A percentile compares a stretch with the other conserved stretches of the same genome.
Evolutionary conservation across 2,888 invertebrate species (phyloP).

Genomic region (Oasisia sp.): DNA sequence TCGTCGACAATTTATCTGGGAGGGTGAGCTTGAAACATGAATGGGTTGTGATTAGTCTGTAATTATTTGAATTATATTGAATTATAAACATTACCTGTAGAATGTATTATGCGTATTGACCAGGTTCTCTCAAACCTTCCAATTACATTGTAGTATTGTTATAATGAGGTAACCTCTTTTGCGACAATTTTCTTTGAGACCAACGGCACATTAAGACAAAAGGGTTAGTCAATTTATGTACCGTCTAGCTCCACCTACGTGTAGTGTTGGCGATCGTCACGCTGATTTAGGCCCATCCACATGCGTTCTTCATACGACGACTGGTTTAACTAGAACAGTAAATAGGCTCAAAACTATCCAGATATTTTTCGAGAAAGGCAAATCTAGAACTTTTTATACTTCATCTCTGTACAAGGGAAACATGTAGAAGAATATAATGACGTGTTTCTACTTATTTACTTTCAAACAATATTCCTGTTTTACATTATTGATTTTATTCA

Average conservation of each 20-base stretch:
- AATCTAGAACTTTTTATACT: too few relatives aligned
- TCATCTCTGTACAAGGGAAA: too few relatives aligned
- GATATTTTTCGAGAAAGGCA: too few relatives aligned
- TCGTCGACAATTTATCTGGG: background rate
- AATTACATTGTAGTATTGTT: too few relatives aligned
- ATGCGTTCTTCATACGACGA: background rate
- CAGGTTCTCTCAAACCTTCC: too few relatives aligned
- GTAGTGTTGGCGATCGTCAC: background rate
- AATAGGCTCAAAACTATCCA: background rate
- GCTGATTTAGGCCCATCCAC: background rate
- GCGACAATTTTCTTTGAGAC: too few relatives aligned
- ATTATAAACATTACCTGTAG: too few relatives aligned
- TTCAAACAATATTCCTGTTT: background rate
- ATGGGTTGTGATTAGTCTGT: background rate
- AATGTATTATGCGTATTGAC: background rate
- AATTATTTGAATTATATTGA: background rate
- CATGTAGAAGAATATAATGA: background rate
- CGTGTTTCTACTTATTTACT: background rate
- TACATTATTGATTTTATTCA: background rate
- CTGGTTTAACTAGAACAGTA: background rate
- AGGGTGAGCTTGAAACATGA: background rate
- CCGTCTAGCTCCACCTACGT: background rate
- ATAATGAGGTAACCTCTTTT: too few relatives aligned
- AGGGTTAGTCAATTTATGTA: background rate
- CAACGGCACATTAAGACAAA: too few relatives aligned